Base-by-base conservation (phyloP, 2,113 vertebrate genomes). In the Nyctibius bracteatus region DNA sequence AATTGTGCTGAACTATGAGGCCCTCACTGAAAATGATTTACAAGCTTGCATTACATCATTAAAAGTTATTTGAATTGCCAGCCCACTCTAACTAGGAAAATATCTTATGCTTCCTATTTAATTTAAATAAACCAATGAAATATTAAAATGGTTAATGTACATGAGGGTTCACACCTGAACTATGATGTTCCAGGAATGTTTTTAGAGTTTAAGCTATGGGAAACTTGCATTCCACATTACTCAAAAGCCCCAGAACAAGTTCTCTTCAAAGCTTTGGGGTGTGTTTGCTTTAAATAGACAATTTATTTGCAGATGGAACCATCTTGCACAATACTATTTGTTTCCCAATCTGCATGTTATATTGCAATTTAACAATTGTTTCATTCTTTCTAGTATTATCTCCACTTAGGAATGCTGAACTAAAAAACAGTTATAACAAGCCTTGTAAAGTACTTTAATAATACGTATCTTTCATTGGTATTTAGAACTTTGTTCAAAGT, bases 161-260 rank as follows among this genome's bases (percentile, higher is more conserved):
- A 44, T 92, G 80, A 94, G 77, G 81, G 43, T 91, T 96, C 66
- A 73, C 90, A 96, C 95, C 96, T 97, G 94, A 94, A 55, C 55
- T 33, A 24, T 70, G 79, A 74, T 74, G 65, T 54, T 85, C 94
- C 81, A 94, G 65, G 84, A 94, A 87, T 59, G 66, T 39, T 92
- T 95, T 92, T 94, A 88, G 84, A 81, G 74, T 88, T 72, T 95
- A 54, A 66, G n/a, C 59, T 47, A 39, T 31, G 39, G 30, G 71
- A 86, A 95, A 62, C 23, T 81, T 83, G 46, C 59, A 63, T 62
- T 90, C 81, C 46, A 33, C 24, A 4, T 44, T 30, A 73, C 14
- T 55, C 55, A 67, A 72, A 86, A 94, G 28, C 23, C 28, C 30
- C 28, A 70, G 61, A 90, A 77, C 16, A 81, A 94, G 25, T 46